Base-by-base conservation (phyloP, 1,140 invertebrate species). In the Vanessa atalanta region DNA sequence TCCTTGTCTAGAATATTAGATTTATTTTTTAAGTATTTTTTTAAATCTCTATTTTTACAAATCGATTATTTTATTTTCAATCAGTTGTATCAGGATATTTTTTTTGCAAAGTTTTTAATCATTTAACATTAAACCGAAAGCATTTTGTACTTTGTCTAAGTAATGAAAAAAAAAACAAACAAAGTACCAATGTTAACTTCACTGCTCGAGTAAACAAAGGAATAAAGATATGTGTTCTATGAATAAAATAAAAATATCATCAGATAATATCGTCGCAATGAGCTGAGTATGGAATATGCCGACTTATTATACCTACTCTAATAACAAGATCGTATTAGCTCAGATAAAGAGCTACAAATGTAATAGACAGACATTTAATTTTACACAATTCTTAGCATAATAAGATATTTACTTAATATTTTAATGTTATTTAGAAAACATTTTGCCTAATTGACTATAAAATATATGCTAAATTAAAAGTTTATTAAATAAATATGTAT, bases 191-290 rank as follows among this genome's bases (percentile, higher is more conserved):
- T 53, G 70, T 50, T 69, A 57, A 71, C 69, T 65, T 72, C 64
- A 47, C 15, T 53, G 60, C 67, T 61, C 47, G 50, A 84, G 88
- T 90, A 91, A 91, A 91, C 90, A 92, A 90, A 83, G 80, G 82
- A 84, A 92, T 90, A 92, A 90, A 90, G 84, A 90, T 84, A 31
- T 26, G 57, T 80, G 82, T 84, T 69, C 66, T 88, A 92, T 92
- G 90, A 89, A 92, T 92, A 92, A 92, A 92, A 92, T 92, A 92
- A 90, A 90, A 92, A 90, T 92, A 87, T 79, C 79, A 81, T 66
- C 75, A 86, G 88, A 89, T 90, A 79, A 79, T 88, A 90, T 89
- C 87, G 69, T 50, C 72, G 77, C 73, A 87, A 88, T 83, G 79
- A 84, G 88, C 89, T 87, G 88, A 87, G 84, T 82, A 85, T 82